Conservation (phyloP, 1,140 invertebrate genomes). For the Caenorhabditis remanei region DNA sequence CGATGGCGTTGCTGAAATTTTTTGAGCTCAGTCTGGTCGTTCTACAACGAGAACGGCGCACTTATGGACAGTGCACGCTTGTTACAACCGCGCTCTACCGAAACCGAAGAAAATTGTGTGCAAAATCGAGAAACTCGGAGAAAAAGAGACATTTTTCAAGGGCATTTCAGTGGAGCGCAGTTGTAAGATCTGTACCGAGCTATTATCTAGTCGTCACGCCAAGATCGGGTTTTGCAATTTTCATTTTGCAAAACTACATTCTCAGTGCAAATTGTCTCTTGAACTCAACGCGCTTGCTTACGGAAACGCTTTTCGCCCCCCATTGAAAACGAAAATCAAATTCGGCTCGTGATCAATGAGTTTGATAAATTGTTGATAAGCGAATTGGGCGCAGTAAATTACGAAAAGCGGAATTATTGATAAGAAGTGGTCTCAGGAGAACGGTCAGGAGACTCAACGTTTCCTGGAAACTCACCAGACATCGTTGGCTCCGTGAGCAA, state of each 20-base stretch:
- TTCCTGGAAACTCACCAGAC: slow-evolving; percentile 46
- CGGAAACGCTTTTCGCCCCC: slow-evolving; percentile 5
- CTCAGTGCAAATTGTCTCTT: neutral
- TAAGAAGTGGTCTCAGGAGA: slow-evolving; percentile 21
- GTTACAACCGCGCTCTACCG: no score
- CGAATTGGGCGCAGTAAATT: slow-evolving; percentile 48
- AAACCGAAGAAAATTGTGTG: no score
- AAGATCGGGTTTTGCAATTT: no score
- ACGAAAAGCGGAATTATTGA: slow-evolving; percentile 2
- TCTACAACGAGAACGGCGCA: no score
- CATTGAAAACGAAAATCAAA: neutral
- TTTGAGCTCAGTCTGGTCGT: neutral
- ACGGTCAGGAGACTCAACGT: neutral
- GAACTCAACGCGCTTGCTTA: neutral
- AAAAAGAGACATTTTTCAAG: no score
- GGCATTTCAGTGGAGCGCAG: no score
- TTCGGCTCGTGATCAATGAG: slow-evolving; percentile 25
- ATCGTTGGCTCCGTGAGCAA: slow-evolving; percentile 89
- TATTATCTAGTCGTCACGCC: no score
- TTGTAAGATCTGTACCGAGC: no score
- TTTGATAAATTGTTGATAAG: slow-evolving; percentile 35
- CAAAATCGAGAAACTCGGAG: no score
- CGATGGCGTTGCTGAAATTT: slow-evolving; percentile 70
- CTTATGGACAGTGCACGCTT: neutral
- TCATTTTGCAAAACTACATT: neutral